These are phyloP conservation scores for Microcebus tavaratra DNA, from an alignment of 2,113 vertebrate genomes.

Conservation along the genomic window DNA sequence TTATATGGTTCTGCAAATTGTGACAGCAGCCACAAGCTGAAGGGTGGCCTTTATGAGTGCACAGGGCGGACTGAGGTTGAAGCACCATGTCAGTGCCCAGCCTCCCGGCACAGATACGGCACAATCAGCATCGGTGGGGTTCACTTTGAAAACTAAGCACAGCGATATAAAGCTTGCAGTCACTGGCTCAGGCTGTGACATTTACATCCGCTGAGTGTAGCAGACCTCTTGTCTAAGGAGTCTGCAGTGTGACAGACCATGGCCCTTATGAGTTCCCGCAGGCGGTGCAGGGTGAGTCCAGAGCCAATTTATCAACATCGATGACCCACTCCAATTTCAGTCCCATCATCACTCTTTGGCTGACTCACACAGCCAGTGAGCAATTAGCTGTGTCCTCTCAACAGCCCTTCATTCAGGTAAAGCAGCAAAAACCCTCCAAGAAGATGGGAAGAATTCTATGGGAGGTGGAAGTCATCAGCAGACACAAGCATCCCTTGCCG, in stretches of 20 bases:
- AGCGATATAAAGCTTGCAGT: background rate
- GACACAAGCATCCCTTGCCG: background rate
- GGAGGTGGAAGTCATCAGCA: background rate
- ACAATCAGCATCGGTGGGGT: background rate
- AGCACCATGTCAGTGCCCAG: background rate
- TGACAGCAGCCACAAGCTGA: background rate
- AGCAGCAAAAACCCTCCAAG: background rate
- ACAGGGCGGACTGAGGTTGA: background rate
- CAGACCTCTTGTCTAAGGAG: background rate
- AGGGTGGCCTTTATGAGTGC: background rate
- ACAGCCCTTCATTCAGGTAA: background rate
- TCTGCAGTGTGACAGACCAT: background rate
- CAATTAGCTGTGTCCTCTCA: conserved; percentile 6
- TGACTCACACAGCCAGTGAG: background rate
- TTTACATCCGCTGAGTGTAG: background rate
- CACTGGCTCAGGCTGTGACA: background rate
- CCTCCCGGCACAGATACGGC: too few relatives aligned
- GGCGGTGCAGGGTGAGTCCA: background rate
- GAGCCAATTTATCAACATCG: background rate
- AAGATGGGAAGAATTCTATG: background rate
- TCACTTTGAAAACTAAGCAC: background rate
- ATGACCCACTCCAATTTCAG: background rate
- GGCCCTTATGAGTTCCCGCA: background rate
- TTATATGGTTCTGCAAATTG: background rate
- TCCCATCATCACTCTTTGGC: background rate